Conservation (phyloP, 2,888 invertebrate species). For the Xanthorhoe spadicearia region DNA sequence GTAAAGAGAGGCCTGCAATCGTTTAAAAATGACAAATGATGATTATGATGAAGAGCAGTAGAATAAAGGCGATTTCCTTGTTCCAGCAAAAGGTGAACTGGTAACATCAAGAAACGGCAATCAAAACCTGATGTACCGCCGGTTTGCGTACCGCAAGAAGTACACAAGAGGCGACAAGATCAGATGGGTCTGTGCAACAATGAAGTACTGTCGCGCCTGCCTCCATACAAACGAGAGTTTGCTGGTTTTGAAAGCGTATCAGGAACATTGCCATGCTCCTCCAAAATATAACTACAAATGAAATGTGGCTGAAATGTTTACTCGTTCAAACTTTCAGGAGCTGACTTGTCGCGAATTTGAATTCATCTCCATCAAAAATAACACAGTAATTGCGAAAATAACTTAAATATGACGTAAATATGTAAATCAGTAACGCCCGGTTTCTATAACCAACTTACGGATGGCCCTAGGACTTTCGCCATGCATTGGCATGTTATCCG, state of each 20-base stretch:
- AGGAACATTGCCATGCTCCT: constrained; percentile 40
- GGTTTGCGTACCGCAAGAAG: constrained; percentile 55
- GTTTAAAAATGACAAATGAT: no score
- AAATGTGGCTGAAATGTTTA: not conserved
- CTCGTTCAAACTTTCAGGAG: no score
- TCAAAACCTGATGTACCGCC: constrained; percentile 57
- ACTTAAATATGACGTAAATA: no score
- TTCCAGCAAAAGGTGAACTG: constrained; percentile 50
- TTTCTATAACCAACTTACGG: no score
- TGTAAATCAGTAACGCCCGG: no score
- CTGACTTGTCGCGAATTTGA: no score
- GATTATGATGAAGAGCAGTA: not conserved
- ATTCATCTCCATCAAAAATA: no score
- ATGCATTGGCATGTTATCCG: no score
- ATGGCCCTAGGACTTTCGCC: no score
- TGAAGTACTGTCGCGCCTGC: constrained; percentile 59
- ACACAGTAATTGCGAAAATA: no score
- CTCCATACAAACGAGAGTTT: constrained; percentile 51
- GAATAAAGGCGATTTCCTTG: not conserved
- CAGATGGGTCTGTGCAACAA: constrained; percentile 62
- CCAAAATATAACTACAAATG: constrained; percentile 34
- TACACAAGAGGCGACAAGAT: constrained; percentile 50
- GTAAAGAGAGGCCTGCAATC: no score
- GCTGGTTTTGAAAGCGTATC: constrained; percentile 39
- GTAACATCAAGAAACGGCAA: constrained; percentile 57